Base-by-base conservation (phyloP, 30 jellyfish, hydroid and myxozoan species). In the Hydractinia echinata region DNA sequence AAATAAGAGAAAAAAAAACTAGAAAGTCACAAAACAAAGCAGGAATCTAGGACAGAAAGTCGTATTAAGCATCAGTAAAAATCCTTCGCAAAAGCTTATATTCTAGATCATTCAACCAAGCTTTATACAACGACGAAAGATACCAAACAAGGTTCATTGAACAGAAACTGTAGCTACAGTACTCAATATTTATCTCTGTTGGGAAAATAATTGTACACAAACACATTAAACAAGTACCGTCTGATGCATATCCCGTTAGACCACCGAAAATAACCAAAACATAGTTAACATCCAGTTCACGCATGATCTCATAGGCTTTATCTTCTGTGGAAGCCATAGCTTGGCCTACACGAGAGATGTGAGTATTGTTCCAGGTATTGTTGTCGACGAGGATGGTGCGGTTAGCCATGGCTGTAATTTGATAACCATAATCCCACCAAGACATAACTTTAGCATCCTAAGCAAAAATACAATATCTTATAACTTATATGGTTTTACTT, bases 381-480 rank as follows among this genome's bases (percentile, higher is more conserved):
- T 92, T 92, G 62, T 92, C 98, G 39, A 92, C 98, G 30, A 92
- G 87, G 56, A 92, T 92, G 55, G 98, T 92, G 77, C 98, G 81
- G 85, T 92, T 92, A 8, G 98, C 98, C 96, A 92, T 92, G 13
- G 98, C 98, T 16, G 98, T 92, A 54, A 92, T 92, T 77, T 92
- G 98, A 76, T 92, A 92, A 56, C 98, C 98, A 69, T 92, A 92
- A 87, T 92, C 98, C 98, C 98, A 92, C 98, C 98, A 92, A 51
- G 98, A 92, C 98, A 92, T 92, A 83, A 92, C 98, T 76, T 92
- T 92, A n/a, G 98, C 76, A 81, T 92, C 86, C 98, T 92, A 66
- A 78, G 53, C 50, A 60, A 21, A 11, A 86, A 30, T 13, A 13
- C 4, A 4, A 64, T 30, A 30, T 30, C 44, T 30, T 30, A 30